Base-by-base conservation (phyloP, 2,113 vertebrate genomes). In the Cinclus mexicanus region DNA sequence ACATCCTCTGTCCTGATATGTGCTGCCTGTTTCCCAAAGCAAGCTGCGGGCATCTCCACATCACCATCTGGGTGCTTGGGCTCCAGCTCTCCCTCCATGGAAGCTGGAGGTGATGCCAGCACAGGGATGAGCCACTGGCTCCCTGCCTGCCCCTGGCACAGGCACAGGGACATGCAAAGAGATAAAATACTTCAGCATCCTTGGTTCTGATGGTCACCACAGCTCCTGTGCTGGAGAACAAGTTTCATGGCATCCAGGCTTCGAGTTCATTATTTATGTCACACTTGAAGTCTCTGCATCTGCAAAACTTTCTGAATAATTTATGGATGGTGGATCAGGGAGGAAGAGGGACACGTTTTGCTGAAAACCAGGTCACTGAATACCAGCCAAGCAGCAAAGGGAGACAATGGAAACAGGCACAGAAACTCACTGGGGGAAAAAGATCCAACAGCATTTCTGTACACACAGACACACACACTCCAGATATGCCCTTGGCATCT, bases 301-400 rank as follows among this genome's bases (percentile, higher is more conserved):
- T 72, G 86, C 90, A 91, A 95, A 96, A 95, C 90, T 93, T 94
- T 87, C 60, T 95, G 90, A 97, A 97, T 97, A 95, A 97, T 97
- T 97, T 47, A 97, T 94, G 77, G 19, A 23, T 72, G 88, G 71
- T 41, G 46, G 79, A 63, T 39, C 26, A 64, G 87, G 74, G 77
- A 96, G 46, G 79, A 56, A 88, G 92, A 93, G 72, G 90, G 93
- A 93, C 88, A 87, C 16, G 33, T 87, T 90, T 75, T 92, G 56
- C 95, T 84, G 83, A 86, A 97, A 97, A 96, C 82, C 94, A 97
- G 96, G 95, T 95, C 97, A 96, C 44, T 91, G 42, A 59, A 57
- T 71, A 90, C 59, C 87, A 95, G 90, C 42, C 56, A 53, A 46
- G 71, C 72, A 79, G 90, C 44, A 37, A 89, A 56, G 78, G 61